Evolutionary conservation across 2,888 invertebrate genomes (phyloP).

Genomic region (Macropis europaea): DNA sequence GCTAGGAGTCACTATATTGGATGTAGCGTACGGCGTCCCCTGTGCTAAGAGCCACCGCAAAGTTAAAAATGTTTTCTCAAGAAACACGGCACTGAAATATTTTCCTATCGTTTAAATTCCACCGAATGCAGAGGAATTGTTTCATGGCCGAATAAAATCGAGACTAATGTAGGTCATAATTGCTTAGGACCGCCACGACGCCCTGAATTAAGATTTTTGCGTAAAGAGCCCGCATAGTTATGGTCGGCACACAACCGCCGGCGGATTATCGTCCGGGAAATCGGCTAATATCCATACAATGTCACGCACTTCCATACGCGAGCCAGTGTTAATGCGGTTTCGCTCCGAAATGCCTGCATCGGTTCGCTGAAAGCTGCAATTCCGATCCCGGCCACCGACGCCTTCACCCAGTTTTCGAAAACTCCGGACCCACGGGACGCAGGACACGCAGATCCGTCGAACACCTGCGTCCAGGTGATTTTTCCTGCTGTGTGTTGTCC

Average conservation of each 20-base stretch:
- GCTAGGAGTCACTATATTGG: too few relatives aligned
- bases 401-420: slow-evolving; percentile 17
- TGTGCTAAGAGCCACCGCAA: too few relatives aligned
- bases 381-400: slow-evolving; percentile 9
- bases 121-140: background rate
- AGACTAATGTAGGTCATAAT: slow-evolving; percentile 46
- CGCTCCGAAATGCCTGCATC: slow-evolving; percentile 42
- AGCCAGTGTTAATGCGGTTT: slow-evolving; percentile 51
- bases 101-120: too few relatives aligned
- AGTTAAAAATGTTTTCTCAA: too few relatives aligned
- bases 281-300: slow-evolving; percentile 79
- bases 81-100: too few relatives aligned
- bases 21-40: too few relatives aligned
- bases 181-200: slow-evolving; percentile 46
- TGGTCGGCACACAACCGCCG: slow-evolving; percentile 25
- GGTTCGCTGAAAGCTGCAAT: slow-evolving; percentile 22
- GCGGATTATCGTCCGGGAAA: slow-evolving; percentile 70
- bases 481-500: too few relatives aligned
- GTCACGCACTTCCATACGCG: slow-evolving; percentile 73
- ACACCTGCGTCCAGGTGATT: too few relatives aligned
- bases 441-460: too few relatives aligned
- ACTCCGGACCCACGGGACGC: too few relatives aligned
- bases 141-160: background rate
- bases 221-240: slow-evolving; percentile 22
- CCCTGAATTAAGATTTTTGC: slow-evolving; percentile 63